Evolutionary conservation across 2,888 invertebrate species (phyloP), one percentile per base, ranked within the genome.

Genomic region (Yponomeuta plumbellus): DNA sequence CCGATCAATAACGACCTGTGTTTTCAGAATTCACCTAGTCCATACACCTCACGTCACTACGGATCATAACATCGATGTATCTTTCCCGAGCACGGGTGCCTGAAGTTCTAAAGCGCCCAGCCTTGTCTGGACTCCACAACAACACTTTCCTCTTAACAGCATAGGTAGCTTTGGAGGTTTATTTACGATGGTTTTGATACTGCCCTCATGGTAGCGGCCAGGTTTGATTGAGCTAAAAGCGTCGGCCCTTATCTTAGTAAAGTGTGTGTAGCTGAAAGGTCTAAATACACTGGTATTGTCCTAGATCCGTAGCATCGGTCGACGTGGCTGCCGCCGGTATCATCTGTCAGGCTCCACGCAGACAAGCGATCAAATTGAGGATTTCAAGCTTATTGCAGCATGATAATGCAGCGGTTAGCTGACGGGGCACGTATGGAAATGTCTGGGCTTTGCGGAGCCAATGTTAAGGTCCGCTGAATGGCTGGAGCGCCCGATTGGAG

Each of bases 341-440:
- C 70, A 71, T 69, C 69, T 68, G 69, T 71, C 70, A 71, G 66
- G 84, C 82, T 81, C 75, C 76, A 72, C 77, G 72, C 76, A 76
- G 81, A 79, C 81, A 78, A 52, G 76, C 82, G 76, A 81, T 84
- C 81, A 81, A 82, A 83, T 80, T 77, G 81, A 76, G 81, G 80
- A 81, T 83, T 74, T 75, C 71, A 71, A 74, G 81, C 81, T 81
- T 83, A 84, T 78, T 79, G 79, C 76, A 75, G 73, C 79, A 57
- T 67, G 67, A 66, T 69, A 66, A 68, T 65, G 67, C 68, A 58
- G 65, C 64, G 67, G 61, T 67, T 61, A 68, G 66, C 66, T 58
- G 66, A 44, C 39, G 20, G 58, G 63, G 57, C 66, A 58, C 13
- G 67, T 61, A 59, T 40, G 67, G 58, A 59, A 23, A 59, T 59